Percentiles rank a stretch among this genome's conserved stretches.
Evolutionary conservation across 1,140 invertebrate species (phyloP).

Genomic region (Octopus sinensis): DNA sequence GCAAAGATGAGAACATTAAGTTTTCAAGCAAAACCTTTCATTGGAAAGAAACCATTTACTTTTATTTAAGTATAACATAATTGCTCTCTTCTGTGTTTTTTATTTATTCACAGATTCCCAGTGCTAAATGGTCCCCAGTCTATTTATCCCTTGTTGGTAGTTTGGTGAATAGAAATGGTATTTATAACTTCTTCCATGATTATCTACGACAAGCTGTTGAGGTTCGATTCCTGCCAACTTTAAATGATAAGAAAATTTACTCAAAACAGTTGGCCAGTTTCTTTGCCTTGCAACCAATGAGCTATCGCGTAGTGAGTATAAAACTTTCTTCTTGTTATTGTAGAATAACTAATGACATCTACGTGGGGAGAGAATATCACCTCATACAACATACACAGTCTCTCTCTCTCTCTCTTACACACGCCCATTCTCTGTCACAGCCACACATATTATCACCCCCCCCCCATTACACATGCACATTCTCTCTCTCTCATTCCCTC

Average conservation of each 20-base stretch:
- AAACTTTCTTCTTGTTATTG: neutral
- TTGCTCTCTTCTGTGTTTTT: neutral
- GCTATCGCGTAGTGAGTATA: constrained; percentile 29
- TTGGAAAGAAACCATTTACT: no score
- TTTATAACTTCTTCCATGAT: constrained; percentile 44
- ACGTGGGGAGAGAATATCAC: neutral
- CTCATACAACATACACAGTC: neutral
- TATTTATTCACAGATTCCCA: constrained; percentile 25
- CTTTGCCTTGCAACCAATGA: constrained; percentile 28
- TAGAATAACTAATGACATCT: no score
- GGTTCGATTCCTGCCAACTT: constrained; percentile 33
- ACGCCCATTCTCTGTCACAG: neutral
- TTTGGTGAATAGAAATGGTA: constrained; percentile 40
- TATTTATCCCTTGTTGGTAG: constrained; percentile 37
- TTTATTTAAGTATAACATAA: neutral
- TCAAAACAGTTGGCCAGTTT: constrained; percentile 32
- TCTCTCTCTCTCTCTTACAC: neutral
- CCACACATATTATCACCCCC: neutral
- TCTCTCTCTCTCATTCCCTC: neutral
- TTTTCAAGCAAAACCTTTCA: no score
- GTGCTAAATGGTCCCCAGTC: constrained; percentile 42
- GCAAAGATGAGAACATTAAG: no score
- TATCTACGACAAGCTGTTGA: constrained; percentile 42
- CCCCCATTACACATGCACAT: neutral
- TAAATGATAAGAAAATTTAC: constrained; percentile 28